phyloP scores from a whole-genome alignment of 2,888 invertebrate species.

The Strigamia maritima region DNA sequence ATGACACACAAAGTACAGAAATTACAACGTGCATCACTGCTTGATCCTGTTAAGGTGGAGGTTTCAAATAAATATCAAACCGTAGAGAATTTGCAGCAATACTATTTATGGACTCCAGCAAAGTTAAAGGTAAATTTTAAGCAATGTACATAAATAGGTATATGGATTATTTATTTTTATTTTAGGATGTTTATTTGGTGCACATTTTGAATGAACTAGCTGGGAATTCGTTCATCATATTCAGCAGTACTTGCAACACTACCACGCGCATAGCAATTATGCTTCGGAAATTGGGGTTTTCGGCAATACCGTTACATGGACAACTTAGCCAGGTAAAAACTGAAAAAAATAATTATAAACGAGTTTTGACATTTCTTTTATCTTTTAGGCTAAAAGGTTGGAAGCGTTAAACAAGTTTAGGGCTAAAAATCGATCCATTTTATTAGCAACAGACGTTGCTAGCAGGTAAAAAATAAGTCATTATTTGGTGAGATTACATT shows the following conservation, averaged over 20 bases:
- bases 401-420: slow-evolving; percentile 96
- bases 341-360: background rate
- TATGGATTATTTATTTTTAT: slow-evolving; percentile 35
- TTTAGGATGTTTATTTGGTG: slow-evolving; percentile 90
- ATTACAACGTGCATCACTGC: slow-evolving; percentile 87
- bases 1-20: slow-evolving; percentile 99
- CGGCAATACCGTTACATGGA: slow-evolving; percentile 95
- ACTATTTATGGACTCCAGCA: slow-evolving; percentile 89
- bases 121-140: slow-evolving; percentile 75
- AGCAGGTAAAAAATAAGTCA: slow-evolving; percentile 65
- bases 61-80: slow-evolving; percentile 96
- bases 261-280: slow-evolving; percentile 84
- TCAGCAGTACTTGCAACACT: slow-evolving; percentile 91
- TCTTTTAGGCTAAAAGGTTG: slow-evolving; percentile 74
- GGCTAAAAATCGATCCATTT: slow-evolving; percentile 83
- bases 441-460: slow-evolving; percentile 98
- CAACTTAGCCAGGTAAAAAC: slow-evolving; percentile 84
- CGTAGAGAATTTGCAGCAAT: slow-evolving; percentile 92
- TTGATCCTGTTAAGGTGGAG: slow-evolving; percentile 93
- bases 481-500: background rate
- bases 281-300: slow-evolving; percentile 82
- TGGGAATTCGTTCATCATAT: slow-evolving; percentile 95
- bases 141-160: background rate
- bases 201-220: slow-evolving; percentile 91
- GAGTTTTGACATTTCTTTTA: background rate